Conservation (phyloP, 2,113 vertebrate genomes). For the Nannospalax galili region DNA sequence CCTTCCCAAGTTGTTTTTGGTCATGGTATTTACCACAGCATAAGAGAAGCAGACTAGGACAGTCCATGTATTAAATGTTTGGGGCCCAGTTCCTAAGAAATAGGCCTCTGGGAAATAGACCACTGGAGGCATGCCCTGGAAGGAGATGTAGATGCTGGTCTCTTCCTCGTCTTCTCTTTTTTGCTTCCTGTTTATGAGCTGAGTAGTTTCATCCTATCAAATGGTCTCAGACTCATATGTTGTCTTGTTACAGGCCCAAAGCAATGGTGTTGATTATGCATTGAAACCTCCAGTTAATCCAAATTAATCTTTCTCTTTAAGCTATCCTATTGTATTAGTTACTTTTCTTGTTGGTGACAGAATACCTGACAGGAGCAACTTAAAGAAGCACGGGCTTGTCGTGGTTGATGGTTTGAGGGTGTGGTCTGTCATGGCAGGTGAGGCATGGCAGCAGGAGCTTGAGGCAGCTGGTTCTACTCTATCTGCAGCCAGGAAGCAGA, state of each 20-base stretch:
- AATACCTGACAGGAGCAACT: not conserved
- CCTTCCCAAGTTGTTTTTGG: no score
- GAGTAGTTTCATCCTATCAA: not conserved
- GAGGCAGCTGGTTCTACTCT: no score
- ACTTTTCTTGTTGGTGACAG: not conserved
- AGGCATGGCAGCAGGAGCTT: no score
- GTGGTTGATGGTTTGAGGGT: not conserved
- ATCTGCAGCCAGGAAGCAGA: not conserved
- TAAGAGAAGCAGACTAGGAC: no score
- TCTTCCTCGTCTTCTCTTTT: not conserved
- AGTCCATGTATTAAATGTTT: not conserved
- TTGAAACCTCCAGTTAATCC: not conserved
- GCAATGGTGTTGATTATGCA: not conserved
- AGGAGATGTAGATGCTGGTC: not conserved
- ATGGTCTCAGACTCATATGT: not conserved
- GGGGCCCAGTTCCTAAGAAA: not conserved
- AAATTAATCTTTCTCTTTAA: not conserved
- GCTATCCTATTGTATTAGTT: not conserved
- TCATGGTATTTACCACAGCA: no score
- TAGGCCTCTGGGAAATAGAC: not conserved
- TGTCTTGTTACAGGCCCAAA: not conserved
- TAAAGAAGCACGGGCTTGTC: not conserved
- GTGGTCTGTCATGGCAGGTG: not conserved
- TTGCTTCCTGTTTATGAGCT: not conserved
- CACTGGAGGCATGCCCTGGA: not conserved